Evolutionary conservation across 1,140 invertebrate species (phyloP).

Genomic region (Gyrodactylus salaris): DNA sequence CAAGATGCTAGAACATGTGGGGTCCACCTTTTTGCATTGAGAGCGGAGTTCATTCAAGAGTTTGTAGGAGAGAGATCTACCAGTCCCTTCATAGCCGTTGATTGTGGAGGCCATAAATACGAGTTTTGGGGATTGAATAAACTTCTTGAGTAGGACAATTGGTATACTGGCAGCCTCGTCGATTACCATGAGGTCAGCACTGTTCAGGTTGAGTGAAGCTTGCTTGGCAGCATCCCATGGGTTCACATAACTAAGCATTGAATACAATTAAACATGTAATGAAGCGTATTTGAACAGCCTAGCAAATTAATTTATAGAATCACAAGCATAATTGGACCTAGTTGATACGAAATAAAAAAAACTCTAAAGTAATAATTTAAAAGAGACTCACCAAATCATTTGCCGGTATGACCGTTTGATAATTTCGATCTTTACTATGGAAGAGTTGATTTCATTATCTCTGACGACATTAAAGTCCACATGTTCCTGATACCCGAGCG

Average conservation of each 20-base stretch:
- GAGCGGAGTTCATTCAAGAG: conserved; percentile 39
- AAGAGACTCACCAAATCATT: conserved; percentile 11
- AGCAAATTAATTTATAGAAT: no score
- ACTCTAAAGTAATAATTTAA: background rate
- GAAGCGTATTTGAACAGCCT: no score
- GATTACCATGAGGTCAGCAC: conserved; percentile 63
- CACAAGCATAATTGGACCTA: no score
- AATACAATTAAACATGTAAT: no score
- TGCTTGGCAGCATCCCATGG: background rate
- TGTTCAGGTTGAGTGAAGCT: background rate
- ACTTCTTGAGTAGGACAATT: conserved; percentile 19
- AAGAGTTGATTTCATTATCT: conserved; percentile 32
- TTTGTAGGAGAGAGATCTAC: conserved; percentile 69
- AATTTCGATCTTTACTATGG: conserved; percentile 52
- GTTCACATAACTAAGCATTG: background rate
- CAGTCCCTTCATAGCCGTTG: conserved; percentile 92
- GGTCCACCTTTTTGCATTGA: background rate
- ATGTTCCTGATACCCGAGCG: conserved; percentile 7
- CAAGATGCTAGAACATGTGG: no score
- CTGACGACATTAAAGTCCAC: conserved; percentile 3
- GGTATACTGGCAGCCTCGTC: conserved; percentile 97
- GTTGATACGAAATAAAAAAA: no score
- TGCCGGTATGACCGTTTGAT: conserved; percentile 79
- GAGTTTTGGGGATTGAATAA: conserved; percentile 30
- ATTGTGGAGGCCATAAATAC: conserved; percentile 85